phyloP scores from a whole-genome alignment of 2,888 invertebrate species.

The Petrophora chlorosata region DNA sequence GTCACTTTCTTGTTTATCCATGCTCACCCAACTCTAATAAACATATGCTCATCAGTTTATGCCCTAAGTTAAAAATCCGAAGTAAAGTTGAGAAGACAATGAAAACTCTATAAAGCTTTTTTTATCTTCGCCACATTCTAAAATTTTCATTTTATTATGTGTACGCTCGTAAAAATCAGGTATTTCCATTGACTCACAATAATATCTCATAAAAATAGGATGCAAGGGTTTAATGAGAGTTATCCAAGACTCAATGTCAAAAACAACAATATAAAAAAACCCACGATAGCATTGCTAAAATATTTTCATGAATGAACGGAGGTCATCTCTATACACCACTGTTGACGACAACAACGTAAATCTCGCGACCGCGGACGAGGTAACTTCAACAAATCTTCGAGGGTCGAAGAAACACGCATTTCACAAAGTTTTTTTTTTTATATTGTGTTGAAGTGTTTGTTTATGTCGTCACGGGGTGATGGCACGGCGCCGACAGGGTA shows the following conservation, averaged over 20 bases:
- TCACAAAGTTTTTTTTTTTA: background rate
- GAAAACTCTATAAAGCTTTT: no score
- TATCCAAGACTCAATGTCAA: background rate
- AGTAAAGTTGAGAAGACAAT: no score
- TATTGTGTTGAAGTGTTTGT: constrained; percentile 16
- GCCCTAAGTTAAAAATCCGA: no score
- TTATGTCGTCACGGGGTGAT: constrained; percentile 37
- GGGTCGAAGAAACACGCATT: background rate
- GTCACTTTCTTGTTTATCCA: no score
- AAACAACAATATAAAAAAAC: background rate
- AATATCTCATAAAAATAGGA: background rate
- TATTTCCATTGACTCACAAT: no score
- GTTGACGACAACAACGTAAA: constrained; percentile 2
- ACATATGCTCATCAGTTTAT: no score
- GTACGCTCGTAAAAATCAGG: no score
- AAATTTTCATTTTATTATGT: no score
- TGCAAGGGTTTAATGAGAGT: background rate
- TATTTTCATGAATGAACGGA: constrained; percentile 24
- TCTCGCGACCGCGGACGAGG: background rate
- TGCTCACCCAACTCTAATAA: no score
- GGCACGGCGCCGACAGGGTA: constrained; percentile 41
- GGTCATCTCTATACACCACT: constrained; percentile 6
- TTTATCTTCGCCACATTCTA: no score
- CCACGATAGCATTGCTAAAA: constrained; percentile 7
- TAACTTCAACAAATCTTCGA: background rate